Base-by-base conservation (phyloP, 2,888 invertebrate species). In the Tenthredo amoena region DNA sequence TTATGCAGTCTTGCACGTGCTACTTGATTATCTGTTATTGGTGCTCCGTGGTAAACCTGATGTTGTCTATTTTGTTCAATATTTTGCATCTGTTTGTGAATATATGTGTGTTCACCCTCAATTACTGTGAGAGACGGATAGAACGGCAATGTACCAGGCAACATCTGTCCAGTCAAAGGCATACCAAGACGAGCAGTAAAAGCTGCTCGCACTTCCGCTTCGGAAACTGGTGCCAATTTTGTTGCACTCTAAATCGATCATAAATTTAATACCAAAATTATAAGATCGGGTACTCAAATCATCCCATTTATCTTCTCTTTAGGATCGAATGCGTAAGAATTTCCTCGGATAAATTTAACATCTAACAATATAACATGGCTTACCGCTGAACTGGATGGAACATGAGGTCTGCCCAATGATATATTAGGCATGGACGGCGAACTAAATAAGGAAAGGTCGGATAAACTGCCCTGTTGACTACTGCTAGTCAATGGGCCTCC, bases 391-490 rank as follows among this genome's bases (percentile, higher is more conserved):
- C 91, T 90, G 86, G 94, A 93, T 84, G 94, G 94, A 89, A 95
- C 94, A 92, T 96, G 97, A 88, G 98, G 98, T 90, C 97, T 95
- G 85, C 98, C 99, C 90, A 99, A 95, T 87, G 98, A 98, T 93
- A 99, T 99, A 95, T 99, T 99, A 91, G 99, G 99, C 97, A 99
- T 97, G 91, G 99, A 99, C 85, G 99, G 99, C 90, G 98, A 98
- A 90, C 98, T 98, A 95, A 99, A 99, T 87, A 99, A 95, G 87
- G 97, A 94, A 91, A 97, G 94, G 94, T 97, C 96, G 94, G 95
- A 96, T 94, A 94, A 96, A 94, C 94, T 97, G 94, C 95, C 96
- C 92, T 94, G 95, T 92, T 94, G 96, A 91, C 94, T 96, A 92
- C 93, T 95, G 92, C 93, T 95, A 77, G 93, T 94, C 87, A 94